Percentiles rank a stretch among this genome's conserved stretches.
These are phyloP conservation scores for Ruditapes philippinarum DNA, from an alignment of 1,140 invertebrate genomes.

Conservation along the genomic window DNA sequence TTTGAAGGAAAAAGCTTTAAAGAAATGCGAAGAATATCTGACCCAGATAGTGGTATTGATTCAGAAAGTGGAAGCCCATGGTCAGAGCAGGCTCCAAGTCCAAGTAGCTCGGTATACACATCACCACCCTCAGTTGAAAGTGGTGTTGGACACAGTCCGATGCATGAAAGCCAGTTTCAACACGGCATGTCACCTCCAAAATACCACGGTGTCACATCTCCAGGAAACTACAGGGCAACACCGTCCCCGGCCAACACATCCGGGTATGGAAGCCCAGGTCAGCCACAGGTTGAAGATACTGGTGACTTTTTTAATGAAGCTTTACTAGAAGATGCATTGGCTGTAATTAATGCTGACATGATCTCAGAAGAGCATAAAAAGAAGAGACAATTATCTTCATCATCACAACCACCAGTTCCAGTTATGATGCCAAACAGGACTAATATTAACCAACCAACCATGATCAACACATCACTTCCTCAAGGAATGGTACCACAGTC, in stretches of 20 bases:
- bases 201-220: slow-evolving; percentile 33
- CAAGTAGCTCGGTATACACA: slow-evolving; percentile 22
- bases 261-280: slow-evolving; percentile 35
- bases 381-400: not conserved
- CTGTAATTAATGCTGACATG: slow-evolving; percentile 7
- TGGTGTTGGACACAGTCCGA: slow-evolving; percentile 37
- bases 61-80: slow-evolving; percentile 47
- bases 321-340: slow-evolving; percentile 1
- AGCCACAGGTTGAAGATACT: slow-evolving; percentile 12
- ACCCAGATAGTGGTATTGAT: slow-evolving; percentile 51
- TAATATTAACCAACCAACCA: not conserved
- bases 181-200: slow-evolving; percentile 45
- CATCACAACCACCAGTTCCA: not conserved
- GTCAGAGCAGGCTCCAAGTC: slow-evolving; percentile 51
- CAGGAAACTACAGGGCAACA: slow-evolving; percentile 5
- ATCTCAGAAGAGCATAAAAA: not conserved
- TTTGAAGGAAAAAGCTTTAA: slow-evolving; percentile 23
- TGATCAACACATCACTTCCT: not conserved
- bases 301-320: not conserved
- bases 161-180: slow-evolving; percentile 44
- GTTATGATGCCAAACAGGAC: not conserved
- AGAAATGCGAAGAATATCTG: slow-evolving; percentile 17
- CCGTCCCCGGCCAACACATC: slow-evolving; percentile 47
- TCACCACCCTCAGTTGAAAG: slow-evolving; percentile 63
- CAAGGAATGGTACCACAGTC: not conserved